A percentile compares a stretch with the other conserved stretches of the same genome.
Conservation (phyloP, 1,140 invertebrate species). For the Leptinotarsa texana region DNA sequence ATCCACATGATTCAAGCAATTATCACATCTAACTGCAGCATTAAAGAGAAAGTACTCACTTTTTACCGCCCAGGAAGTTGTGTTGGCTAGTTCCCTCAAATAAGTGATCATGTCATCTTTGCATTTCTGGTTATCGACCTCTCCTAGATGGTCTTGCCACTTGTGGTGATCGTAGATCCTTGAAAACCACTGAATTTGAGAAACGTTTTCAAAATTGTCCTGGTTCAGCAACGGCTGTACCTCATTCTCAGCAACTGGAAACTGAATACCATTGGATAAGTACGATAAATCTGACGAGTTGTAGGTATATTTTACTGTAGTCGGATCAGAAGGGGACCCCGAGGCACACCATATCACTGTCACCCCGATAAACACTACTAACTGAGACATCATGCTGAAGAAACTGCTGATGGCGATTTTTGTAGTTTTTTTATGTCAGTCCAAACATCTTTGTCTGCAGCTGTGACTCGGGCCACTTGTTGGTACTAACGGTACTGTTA, state of each 20-base stretch:
- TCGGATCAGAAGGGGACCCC: conserved; percentile 16
- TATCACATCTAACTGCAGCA: neutral
- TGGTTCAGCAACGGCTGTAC: conserved; percentile 29
- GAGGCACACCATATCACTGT: conserved; percentile 25
- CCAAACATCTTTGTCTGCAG: neutral
- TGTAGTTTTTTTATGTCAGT: neutral
- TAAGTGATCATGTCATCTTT: conserved; percentile 62
- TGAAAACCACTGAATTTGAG: conserved; percentile 66
- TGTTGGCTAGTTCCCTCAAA: conserved; percentile 61
- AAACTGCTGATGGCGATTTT: neutral
- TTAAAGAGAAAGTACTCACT: conserved; percentile 60
- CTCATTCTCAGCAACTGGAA: conserved; percentile 43
- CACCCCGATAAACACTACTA: conserved; percentile 10
- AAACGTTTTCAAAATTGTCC: conserved; percentile 32
- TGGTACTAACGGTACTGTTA: conserved; percentile 13
- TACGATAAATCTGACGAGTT: conserved; percentile 52
- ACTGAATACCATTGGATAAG: conserved; percentile 52
- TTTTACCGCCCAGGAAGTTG: conserved; percentile 70
- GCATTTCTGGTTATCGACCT: conserved; percentile 60
- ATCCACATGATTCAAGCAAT: neutral
- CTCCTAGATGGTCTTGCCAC: conserved; percentile 58
- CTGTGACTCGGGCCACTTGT: neutral
- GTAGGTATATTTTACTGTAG: conserved; percentile 37
- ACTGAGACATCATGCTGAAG: conserved; percentile 1
- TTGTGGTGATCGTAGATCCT: conserved; percentile 67